Evolutionary conservation across 2,888 invertebrate species (phyloP), one percentile per base, ranked within the genome.

Genomic region (Papilio protenor): DNA sequence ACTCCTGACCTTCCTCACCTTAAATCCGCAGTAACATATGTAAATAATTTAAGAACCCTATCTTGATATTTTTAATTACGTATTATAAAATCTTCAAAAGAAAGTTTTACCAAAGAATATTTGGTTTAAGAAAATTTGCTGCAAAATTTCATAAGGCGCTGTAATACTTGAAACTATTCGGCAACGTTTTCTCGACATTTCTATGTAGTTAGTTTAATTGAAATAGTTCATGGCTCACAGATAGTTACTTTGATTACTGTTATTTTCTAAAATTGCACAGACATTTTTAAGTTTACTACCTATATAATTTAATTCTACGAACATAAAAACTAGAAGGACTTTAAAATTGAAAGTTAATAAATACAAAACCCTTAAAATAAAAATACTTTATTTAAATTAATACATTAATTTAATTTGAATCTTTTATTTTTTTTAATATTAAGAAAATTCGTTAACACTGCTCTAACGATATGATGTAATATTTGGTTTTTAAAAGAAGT

Each of bases 401-500:
- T 40, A n/a, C n/a, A 33, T 21, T 21, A 59, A 21, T 18, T 61
- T 61, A 27, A 66, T 40, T 40, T 40, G n/a, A 40, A 66, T 40
- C 66, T n/a, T 66, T 64, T 23, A 27, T 27, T 33, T 64, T 64
- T 66, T 66, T 10, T 27, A 27, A 66, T 40, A 11, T 59, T 55
- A 49, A 70, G 1, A 23, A 47, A 76, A 76, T 47, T 76, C 27
- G 33, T 21, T 21, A 59, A 45, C n/a, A 57, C 52, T 33, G 59
- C 49, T 61, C 21, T 66, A 45, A 33, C 61, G 33, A 61, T 61
- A 61, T 27, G 14, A n/a, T 27, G 16, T 47, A n/a, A 73, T 47
- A 59, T 64, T 72, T 57, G 57, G 40, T 73, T 59, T 45, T 47
- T 23, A 76, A 76, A 70, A 40, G 45, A 45, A n/a, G 40, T 61